phyloP scores from a whole-genome alignment of 2,888 invertebrate genomes.

The Rhorus exstirpatorius region DNA sequence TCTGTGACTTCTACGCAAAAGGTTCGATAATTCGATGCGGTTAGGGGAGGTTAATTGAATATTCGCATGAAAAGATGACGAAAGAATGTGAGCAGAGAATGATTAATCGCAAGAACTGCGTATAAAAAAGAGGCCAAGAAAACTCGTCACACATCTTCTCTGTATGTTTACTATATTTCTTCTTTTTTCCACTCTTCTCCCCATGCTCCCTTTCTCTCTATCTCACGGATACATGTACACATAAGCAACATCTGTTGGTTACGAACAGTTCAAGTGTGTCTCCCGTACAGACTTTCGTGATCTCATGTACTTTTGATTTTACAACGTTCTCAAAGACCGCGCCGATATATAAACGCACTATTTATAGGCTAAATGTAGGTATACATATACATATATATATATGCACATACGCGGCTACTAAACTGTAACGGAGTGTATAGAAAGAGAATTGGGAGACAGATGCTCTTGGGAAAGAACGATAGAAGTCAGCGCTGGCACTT shows the following conservation, averaged over 20 bases:
- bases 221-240: conserved; percentile 20
- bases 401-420: conserved; percentile 19
- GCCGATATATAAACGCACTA: conserved; percentile 39
- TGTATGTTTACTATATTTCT: background rate
- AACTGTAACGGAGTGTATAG: conserved; percentile 11
- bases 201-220: background rate
- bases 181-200: background rate
- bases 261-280: conserved; percentile 11
- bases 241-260: conserved; percentile 32
- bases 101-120: background rate
- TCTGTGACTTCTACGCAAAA: conserved; percentile 3
- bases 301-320: conserved; percentile 39
- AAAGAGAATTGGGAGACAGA: conserved; percentile 14
- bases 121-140: background rate
- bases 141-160: conserved; percentile 2
- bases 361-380: conserved; percentile 18
- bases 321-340: conserved; percentile 26
- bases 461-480: conserved; percentile 42
- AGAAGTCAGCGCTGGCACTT: conserved; percentile 31
- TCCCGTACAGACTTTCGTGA: background rate
- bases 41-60: background rate
- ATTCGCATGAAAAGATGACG: background rate
- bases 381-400: background rate
- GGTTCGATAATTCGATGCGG: background rate
- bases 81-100: background rate